A percentile compares a stretch with the other conserved stretches of the same genome.
These are phyloP conservation scores for Rhopilema esculentum DNA, from an alignment of 30 jellyfish, hydroid and myxozoan species.

Conservation along the genomic window DNA sequence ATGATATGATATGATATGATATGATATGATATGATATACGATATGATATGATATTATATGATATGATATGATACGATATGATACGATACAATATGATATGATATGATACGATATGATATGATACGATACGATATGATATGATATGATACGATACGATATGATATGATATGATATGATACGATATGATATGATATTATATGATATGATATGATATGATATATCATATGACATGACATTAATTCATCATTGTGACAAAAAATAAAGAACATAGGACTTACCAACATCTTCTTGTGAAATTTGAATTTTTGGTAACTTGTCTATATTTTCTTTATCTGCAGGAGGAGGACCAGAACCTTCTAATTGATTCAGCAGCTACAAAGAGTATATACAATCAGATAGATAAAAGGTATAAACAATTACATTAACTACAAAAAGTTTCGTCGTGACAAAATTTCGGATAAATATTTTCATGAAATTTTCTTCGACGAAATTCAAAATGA, in stretches of 20 bases:
- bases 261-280: slow-evolving; percentile 66
- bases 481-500: no score
- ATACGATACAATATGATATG: background rate
- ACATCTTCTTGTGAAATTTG: slow-evolving; percentile 67
- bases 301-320: slow-evolving; percentile 69
- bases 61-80: background rate
- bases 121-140: background rate
- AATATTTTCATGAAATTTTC: no score
- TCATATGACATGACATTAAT: background rate
- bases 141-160: background rate
- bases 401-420: background rate
- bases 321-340: slow-evolving; percentile 89
- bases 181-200: background rate
- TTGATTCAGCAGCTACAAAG: slow-evolving; percentile 81
- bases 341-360: slow-evolving; percentile 96
- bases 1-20: background rate
- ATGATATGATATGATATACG: no score
- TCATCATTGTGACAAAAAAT: no score
- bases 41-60: background rate
- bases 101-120: background rate
- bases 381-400: background rate
- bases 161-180: background rate
- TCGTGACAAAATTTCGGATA: no score
- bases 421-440: no score
- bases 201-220: background rate